Base-by-base conservation (phyloP, 2,113 vertebrate genomes). In the Tauraco erythrolophus region DNA sequence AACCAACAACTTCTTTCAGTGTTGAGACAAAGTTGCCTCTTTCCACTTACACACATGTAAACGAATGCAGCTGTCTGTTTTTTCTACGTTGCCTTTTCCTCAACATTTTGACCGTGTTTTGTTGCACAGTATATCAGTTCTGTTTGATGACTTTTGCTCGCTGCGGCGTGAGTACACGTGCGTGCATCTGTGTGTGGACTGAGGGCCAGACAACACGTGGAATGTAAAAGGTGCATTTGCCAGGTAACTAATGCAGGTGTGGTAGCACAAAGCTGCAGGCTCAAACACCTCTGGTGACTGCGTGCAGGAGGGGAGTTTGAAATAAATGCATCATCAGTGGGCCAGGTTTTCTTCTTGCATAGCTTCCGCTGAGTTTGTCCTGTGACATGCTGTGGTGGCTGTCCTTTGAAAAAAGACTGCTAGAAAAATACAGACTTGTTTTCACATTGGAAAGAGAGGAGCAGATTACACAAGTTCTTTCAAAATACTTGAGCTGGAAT, bases 111-210 rank as follows among this genome's bases (percentile, higher is more conserved):
- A 16, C 9, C 33, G 54, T 78, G 50, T 37, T 66, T 65, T 50
- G 11, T 50, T 74, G 80, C 56, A 64, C 33, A 46, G 12, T 21
- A 2, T 39, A 37, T n/a, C 18, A 5, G 37, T 39, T 91, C 51
- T 58, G 51, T 70, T 25, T 24, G 33, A 39, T 25, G 16, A 31
- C 8, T 51, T 87, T 10, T 66, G n/a, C 77, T 87, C 64, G 9
- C 46, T 51, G 48, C 0, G 0, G 10, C 50, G 51, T 61, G 56
- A 84, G 50, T 50, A 41, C 5, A 28, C 1, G 2, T 11, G 22
- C 16, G 11, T 3, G 16, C 35, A 61, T 58, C 28, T 37, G 31
- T 12, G 15, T 9, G 46, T 19, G 60, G 19, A 61, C 3, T 19
- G 56, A 74, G 27, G 45, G 53, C 23, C 54, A 91, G 68, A 25